Evolutionary conservation across 2,113 vertebrate genomes (phyloP).

Genomic region (Proteles cristata): DNA sequence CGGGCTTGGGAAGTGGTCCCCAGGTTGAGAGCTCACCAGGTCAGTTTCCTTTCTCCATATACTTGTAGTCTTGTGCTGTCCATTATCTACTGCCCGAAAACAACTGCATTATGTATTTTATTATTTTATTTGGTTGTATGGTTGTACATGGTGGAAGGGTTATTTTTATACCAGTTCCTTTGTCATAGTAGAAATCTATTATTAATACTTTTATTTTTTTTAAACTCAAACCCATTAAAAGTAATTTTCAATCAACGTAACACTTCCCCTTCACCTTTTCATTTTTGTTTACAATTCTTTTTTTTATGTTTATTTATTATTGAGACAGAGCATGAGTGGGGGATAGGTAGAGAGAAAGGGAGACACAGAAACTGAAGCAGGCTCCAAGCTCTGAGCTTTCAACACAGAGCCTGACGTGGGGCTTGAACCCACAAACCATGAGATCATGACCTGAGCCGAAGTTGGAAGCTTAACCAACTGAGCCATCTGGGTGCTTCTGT

Average conservation of each 20-base stretch:
- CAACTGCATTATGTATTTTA: neutral
- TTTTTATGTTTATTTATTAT: no score
- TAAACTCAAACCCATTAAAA: neutral
- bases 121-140: neutral
- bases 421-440: no score
- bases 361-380: no score
- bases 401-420: no score
- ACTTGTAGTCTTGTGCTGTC: neutral
- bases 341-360: no score
- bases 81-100: neutral
- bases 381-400: no score
- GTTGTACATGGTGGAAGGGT: neutral
- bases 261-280: neutral
- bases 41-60: neutral
- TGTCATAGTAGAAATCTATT: neutral
- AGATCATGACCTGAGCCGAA: no score
- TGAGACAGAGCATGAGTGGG: no score
- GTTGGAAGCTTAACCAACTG: no score
- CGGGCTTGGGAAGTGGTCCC: neutral
- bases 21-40: neutral
- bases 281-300: neutral
- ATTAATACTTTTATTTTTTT: neutral
- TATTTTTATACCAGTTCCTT: neutral
- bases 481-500: no score
- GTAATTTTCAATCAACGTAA: neutral